Conservation (phyloP, 2,797 vertebrate species). For the Cichlasoma orientale region DNA sequence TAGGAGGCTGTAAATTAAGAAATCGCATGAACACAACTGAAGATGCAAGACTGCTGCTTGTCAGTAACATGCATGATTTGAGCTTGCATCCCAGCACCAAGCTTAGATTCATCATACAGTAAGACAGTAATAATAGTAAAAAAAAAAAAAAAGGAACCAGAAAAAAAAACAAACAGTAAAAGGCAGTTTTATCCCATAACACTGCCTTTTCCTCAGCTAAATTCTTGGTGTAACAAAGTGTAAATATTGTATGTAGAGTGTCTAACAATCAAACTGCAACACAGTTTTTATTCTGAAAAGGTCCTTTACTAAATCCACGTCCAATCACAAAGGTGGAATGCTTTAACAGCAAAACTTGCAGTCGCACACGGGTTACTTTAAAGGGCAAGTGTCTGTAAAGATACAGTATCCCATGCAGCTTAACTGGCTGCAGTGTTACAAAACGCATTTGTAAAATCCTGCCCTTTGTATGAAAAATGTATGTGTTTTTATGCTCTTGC, state of each 20-base stretch:
- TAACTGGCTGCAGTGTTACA: constrained; percentile 16
- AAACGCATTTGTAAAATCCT: constrained; percentile 45
- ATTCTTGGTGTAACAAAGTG: not conserved
- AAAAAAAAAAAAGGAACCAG: too few species aligned
- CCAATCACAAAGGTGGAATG: not conserved
- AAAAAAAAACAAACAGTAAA: not conserved
- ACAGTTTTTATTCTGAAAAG: not conserved
- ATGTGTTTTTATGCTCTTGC: constrained; percentile 60
- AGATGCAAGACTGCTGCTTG: not conserved
- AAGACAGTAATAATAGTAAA: not conserved
- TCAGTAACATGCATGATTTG: not conserved
- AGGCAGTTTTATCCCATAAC: not conserved
- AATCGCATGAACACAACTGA: not conserved
- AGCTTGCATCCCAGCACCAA: not conserved
- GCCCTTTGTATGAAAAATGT: constrained; percentile 70
- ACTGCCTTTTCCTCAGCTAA: accelerated
- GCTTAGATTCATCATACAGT: not conserved
- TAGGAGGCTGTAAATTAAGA: not conserved
- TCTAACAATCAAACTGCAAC: not conserved
- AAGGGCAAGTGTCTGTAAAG: not conserved
- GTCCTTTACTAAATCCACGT: not conserved
- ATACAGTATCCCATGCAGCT: not conserved
- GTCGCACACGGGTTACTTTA: not conserved
- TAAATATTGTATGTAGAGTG: not conserved
- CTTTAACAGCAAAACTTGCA: not conserved